Base-by-base conservation (phyloP, 2,797 vertebrate species). In the Rhabdomys pumilio region DNA sequence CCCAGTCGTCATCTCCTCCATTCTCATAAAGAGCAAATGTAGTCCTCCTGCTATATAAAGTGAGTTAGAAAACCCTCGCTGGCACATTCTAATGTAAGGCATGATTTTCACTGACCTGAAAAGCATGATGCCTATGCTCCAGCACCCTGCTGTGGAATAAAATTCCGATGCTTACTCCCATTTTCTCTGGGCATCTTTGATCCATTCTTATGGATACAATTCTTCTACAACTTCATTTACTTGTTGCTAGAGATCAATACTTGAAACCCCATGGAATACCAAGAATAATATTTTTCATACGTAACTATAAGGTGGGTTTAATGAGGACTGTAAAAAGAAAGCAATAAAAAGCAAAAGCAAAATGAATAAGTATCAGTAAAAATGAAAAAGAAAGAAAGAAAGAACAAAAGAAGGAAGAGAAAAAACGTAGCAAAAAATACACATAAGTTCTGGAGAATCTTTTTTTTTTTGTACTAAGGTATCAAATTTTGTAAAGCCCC, bases 51-150 rank as follows among this genome's bases (percentile, higher is more conserved):
- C 10, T 26, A 1, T n/a, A 11, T 57, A 67, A 73, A 26, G 10
- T 44, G 8, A 2, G 1, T 41, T 38, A 38, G 12, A 6, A 20
- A 75, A 47, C 4, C 65, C 22, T 65, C 38, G 9, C 38, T 75
- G 26, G 41, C 17, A 82, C 38, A 3, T 55, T 91, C 34, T 79
- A 29, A 57, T 53, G 19, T n/a, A n/a, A 65, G 22, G 2, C 15
- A 31, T 24, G 9, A 3, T 3, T 38, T 31, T 4, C 22, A 1
- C 31, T 65, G 22, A 19, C 0, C 61, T 29, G 5, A 4, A 6
- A 24, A 73, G 2, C 20, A 91, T 10, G 3, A 15, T 29, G 38
- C 6, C 2, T 53, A 1, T 0, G 38, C 14, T 22, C 8, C 1
- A 82, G 47, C 6, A 55, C 22, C 7, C 53, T 44, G 20, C 26